phyloP scores from a whole-genome alignment of 2,113 vertebrate species.

The Scortum barcoo region DNA sequence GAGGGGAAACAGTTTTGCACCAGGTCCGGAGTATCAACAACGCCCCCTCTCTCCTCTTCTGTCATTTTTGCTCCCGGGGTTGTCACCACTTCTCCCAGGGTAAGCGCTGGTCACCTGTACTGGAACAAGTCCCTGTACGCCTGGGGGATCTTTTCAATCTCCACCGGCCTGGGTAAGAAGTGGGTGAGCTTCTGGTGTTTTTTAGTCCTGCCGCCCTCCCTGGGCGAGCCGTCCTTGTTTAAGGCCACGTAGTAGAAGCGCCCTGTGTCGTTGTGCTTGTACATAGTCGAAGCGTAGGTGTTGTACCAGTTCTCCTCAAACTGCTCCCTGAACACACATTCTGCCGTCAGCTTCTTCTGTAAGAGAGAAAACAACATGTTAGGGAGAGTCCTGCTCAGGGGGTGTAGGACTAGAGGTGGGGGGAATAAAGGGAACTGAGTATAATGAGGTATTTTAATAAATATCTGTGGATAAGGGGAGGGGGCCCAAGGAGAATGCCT shows the following conservation, averaged over 20 bases:
- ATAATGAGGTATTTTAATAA: too few species aligned
- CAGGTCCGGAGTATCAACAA: conserved; percentile 59
- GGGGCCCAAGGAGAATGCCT: too few species aligned
- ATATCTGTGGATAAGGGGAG: too few species aligned
- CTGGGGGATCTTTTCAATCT: conserved; percentile 94
- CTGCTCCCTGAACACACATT: conserved; percentile 98
- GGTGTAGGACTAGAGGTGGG: too few species aligned
- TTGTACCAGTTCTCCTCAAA: conserved; percentile 99
- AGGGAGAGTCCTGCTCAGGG: background rate
- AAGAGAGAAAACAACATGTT: conserved; percentile 57
- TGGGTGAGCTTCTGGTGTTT: conserved; percentile 98
- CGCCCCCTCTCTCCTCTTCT: conserved; percentile 16
- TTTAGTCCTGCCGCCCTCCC: conserved; percentile 97
- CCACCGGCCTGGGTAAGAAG: conserved; percentile 95
- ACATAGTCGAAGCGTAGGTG: conserved; percentile 96
- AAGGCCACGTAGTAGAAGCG: conserved; percentile 97
- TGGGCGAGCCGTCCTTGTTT: conserved; percentile 97
- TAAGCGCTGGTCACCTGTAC: conserved; percentile 91
- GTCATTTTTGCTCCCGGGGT: conserved; percentile 29
- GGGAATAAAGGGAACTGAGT: too few species aligned
- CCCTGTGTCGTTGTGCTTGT: conserved; percentile 94
- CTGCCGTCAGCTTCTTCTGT: conserved; percentile 96
- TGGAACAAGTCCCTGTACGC: conserved; percentile 94
- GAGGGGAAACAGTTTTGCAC: conserved; percentile 61
- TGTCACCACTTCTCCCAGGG: conserved; percentile 30